phyloP scores from a whole-genome alignment of 2,113 vertebrate genomes.

The Menidia beryllina region DNA sequence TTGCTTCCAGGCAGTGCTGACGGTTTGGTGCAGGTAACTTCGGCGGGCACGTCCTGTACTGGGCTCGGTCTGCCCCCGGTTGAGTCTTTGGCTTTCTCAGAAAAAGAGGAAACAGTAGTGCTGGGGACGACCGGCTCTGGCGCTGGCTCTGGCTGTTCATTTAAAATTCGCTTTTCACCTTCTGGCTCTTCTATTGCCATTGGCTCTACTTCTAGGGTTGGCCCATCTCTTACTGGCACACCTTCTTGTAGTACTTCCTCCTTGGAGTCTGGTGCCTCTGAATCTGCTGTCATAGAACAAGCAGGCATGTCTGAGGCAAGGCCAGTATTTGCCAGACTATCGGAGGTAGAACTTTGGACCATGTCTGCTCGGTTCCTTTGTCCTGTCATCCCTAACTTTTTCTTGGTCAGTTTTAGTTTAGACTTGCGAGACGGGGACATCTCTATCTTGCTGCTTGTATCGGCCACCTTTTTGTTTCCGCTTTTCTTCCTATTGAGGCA shows the following conservation, averaged over 20 bases:
- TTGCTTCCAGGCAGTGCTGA: constrained; percentile 92
- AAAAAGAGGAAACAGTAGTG: background rate
- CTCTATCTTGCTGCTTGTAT: constrained; percentile 84
- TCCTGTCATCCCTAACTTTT: constrained; percentile 77
- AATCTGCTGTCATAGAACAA: constrained; percentile 41
- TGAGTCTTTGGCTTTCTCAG: constrained; percentile 57
- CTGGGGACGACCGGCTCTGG: constrained; percentile 33
- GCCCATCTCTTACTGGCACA: constrained; percentile 6
- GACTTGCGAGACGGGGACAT: constrained; percentile 83
- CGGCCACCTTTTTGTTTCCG: constrained; percentile 63
- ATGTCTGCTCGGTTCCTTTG: constrained; percentile 73
- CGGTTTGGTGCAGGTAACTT: constrained; percentile 82
- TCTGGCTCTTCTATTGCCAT: constrained; percentile 14
- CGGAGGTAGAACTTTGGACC: constrained; percentile 54
- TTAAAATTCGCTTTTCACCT: constrained; percentile 11
- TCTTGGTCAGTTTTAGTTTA: constrained; percentile 89
- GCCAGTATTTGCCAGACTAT: constrained; percentile 38
- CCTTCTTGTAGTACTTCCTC: constrained; percentile 7
- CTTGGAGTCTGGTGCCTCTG: constrained; percentile 27
- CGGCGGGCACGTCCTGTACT: constrained; percentile 73
- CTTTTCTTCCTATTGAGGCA: constrained; percentile 91
- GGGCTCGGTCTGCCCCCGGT: constrained; percentile 46
- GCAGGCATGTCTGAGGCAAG: constrained; percentile 30
- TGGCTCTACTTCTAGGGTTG: background rate
- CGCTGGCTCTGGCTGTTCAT: constrained; percentile 25